Evolutionary conservation across 2,888 invertebrate genomes (phyloP).

Genomic region (Agrilus cyanescens): DNA sequence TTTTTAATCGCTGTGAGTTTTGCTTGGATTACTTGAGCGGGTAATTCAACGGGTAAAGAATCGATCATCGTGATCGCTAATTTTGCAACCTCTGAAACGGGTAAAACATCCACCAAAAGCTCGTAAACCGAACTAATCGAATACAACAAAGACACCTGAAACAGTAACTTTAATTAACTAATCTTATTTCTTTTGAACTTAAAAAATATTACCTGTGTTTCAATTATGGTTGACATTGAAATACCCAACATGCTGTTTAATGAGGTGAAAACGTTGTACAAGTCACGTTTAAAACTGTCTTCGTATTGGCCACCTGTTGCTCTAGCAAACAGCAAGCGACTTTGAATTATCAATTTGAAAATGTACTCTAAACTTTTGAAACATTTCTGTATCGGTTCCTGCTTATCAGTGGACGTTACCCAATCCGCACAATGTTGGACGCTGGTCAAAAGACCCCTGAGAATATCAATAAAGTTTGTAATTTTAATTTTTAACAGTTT

Average conservation of each 20-base stretch:
- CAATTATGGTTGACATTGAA: slow-evolving; percentile 60
- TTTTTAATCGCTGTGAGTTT: slow-evolving; percentile 75
- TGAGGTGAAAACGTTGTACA: slow-evolving; percentile 68
- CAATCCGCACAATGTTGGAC: slow-evolving; percentile 84
- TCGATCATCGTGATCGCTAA: slow-evolving; percentile 72
- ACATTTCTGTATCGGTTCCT: slow-evolving; percentile 82
- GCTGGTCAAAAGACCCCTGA: slow-evolving; percentile 72
- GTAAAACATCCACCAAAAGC: slow-evolving; percentile 62
- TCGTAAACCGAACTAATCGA: slow-evolving; percentile 77
- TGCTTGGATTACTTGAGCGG: slow-evolving; percentile 62
- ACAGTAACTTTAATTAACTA: slow-evolving; percentile 3
- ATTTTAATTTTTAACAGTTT: not conserved
- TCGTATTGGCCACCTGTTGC: slow-evolving; percentile 84
- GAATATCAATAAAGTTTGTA: slow-evolving; percentile 11
- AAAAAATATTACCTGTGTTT: slow-evolving; percentile 50
- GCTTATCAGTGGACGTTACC: slow-evolving; percentile 74
- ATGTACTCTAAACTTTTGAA: slow-evolving; percentile 85
- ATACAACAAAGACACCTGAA: slow-evolving; percentile 65
- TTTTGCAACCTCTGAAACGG: slow-evolving; percentile 66
- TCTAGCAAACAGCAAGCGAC: slow-evolving; percentile 67
- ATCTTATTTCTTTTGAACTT: not conserved
- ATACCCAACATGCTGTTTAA: slow-evolving; percentile 65
- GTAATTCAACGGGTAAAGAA: slow-evolving; percentile 55
- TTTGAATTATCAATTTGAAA: slow-evolving; percentile 85
- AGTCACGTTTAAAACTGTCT: slow-evolving; percentile 72